Conservation (phyloP, 2,888 invertebrate species). For the Parascotia fuliginaria region DNA sequence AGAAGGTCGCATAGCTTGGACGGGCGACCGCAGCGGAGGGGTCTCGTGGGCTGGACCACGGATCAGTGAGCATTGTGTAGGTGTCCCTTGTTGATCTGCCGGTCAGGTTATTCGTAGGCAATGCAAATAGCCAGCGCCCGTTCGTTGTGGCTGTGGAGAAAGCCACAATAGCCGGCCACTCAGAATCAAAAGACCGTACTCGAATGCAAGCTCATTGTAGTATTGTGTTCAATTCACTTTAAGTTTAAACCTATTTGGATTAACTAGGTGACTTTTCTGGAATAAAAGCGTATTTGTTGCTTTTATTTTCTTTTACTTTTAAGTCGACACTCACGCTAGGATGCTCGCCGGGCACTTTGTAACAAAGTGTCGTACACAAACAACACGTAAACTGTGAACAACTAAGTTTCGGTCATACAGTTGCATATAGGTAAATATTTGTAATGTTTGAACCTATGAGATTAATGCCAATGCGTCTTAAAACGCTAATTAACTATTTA, state of each 20-base stretch:
- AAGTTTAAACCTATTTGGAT: slow-evolving; percentile 1
- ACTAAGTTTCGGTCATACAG: no score
- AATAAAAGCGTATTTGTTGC: neutral
- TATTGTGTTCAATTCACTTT: neutral
- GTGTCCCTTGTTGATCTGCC: slow-evolving; percentile 5
- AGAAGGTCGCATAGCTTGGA: neutral
- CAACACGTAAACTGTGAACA: no score
- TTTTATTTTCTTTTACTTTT: no score
- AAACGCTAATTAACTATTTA: no score
- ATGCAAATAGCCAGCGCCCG: slow-evolving; percentile 4
- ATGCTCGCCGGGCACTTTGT: no score
- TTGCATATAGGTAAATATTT: no score
- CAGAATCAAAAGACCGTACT: neutral
- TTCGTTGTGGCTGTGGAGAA: neutral
- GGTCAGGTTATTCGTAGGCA: neutral
- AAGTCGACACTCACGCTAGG: no score
- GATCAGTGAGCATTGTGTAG: slow-evolving; percentile 19
- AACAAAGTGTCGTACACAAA: no score
- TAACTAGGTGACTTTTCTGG: neutral
- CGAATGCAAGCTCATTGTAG: neutral
- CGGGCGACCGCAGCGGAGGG: slow-evolving; percentile 15
- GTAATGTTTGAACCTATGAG: no score
- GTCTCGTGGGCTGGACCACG: slow-evolving; percentile 13
- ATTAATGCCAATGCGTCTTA: no score
- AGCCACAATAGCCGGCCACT: neutral